Base-by-base conservation (phyloP, 1,140 invertebrate genomes). In the Ips nitidus region DNA sequence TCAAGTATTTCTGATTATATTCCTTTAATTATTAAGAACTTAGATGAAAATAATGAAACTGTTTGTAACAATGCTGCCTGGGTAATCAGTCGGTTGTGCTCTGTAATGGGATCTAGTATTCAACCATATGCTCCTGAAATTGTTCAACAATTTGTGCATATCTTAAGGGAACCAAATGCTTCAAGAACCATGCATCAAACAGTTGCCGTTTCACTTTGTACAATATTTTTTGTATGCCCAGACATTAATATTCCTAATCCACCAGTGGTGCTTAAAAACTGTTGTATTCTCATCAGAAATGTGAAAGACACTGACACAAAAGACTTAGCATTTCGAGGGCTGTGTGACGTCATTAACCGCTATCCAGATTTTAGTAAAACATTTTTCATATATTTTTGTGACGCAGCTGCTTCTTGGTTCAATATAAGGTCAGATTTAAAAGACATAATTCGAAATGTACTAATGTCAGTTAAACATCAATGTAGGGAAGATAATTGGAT, bases 251-350 rank as follows among this genome's bases (percentile, higher is more conserved):
- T 97, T 83, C 96, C 95, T 83, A 91, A 92, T 86, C 93, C 99
- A 87, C 92, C 94, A 86, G 93, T 95, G 86, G 98, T 99, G 92
- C 93, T 99, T 84, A 91, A 94, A 87, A 95, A 97, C 87, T 99
- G 97, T 93, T 99, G 98, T 79, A 91, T 91, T 66, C 96, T 95
- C 37, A 85, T 99, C 76, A 88, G 97, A 64, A 98, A 98, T 82
- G 98, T 99, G 74, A 88, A 96, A 74, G 98, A 99, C 82, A 99
- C 99, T 81, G 97, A 98, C 79, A 97, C 99, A 82, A 99, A 99
- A 83, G 97, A 99, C 81, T 95, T 95, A 4, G 98, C 97, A 50
- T 99, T 99, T 83, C 90, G 96, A 77, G 98, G 98, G 67, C 94
- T 99, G 84, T 99, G 98, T 84, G 90, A 94, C 80, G 64, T 80